Evolutionary conservation across 2,888 invertebrate species (phyloP).

Genomic region (Orthosia gracilis): DNA sequence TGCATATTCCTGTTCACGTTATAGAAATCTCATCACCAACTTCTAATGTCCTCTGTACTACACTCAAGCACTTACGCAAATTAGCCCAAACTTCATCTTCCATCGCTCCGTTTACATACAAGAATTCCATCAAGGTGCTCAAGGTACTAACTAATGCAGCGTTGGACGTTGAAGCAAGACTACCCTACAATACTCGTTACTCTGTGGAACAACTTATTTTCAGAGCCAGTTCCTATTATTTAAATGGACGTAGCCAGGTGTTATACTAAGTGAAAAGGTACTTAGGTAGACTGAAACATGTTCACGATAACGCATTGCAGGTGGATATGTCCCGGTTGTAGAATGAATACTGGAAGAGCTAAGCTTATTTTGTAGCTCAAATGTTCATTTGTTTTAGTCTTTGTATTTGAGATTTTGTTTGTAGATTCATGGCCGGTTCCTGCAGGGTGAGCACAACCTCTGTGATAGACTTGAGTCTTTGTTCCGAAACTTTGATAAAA

Average conservation of each 20-base stretch:
- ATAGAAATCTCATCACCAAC: constrained; percentile 12
- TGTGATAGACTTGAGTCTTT: too few relatives aligned
- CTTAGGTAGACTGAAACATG: constrained; percentile 5
- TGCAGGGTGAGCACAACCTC: too few relatives aligned
- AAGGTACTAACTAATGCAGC: constrained; percentile 23
- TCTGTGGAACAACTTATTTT: background rate
- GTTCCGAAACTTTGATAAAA: too few relatives aligned
- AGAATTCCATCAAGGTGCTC: background rate
- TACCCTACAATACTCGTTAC: constrained; percentile 4
- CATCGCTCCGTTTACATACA: constrained; percentile 22
- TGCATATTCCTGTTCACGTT: background rate
- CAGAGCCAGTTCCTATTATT: constrained; percentile 17
- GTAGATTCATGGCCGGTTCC: background rate
- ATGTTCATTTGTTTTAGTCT: background rate
- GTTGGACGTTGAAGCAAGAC: constrained; percentile 3
- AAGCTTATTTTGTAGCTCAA: background rate
- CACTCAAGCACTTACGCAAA: background rate
- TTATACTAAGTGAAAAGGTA: constrained; percentile 8
- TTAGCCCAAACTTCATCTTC: constrained; percentile 23
- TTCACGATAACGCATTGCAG: constrained; percentile 48
- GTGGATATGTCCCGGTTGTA: background rate
- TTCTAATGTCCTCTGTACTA: background rate
- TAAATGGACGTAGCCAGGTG: background rate
- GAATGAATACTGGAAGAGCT: constrained; percentile 23
- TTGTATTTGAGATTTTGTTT: background rate